Evolutionary conservation across 2,797 vertebrate genomes (phyloP).

Genomic region (Lepus oiostolus): DNA sequence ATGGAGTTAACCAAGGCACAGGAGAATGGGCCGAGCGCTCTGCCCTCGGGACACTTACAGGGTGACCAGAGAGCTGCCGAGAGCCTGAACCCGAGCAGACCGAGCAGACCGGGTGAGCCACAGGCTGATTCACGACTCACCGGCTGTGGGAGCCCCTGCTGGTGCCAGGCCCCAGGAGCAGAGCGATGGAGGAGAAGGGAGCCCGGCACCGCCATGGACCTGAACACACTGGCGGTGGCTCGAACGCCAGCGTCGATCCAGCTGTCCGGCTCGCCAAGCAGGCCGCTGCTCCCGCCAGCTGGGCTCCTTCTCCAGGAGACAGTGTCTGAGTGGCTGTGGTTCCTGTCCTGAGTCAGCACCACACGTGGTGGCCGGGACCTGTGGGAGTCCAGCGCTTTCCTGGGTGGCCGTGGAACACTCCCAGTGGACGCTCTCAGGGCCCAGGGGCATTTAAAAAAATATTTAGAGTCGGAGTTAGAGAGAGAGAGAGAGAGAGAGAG

Average conservation of each 20-base stretch:
- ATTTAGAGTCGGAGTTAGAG: no score
- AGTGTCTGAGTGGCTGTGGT: neutral
- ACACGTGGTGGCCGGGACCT: accelerated
- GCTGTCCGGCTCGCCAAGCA: neutral
- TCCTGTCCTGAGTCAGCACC: neutral
- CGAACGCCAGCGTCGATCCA: accelerated
- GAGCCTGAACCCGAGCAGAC: neutral
- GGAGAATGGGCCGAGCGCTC: neutral
- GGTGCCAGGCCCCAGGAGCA: neutral
- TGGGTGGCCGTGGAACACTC: no score
- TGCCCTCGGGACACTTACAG: neutral
- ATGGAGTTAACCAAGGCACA: neutral
- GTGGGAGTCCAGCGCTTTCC: neutral
- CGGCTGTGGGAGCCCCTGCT: accelerated
- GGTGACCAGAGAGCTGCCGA: accelerated
- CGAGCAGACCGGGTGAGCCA: no score
- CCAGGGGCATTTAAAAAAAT: no score
- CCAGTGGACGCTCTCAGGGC: no score
- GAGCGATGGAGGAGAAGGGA: neutral
- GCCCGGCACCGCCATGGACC: neutral
- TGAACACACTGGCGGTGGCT: accelerated
- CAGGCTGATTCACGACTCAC: no score
- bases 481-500: no score
- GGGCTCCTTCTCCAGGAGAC: neutral
- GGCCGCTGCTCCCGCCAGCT: neutral